These are phyloP conservation scores for Chiloscyllium punctatum DNA, from an alignment of 2,797 vertebrate genomes.

Conservation along the genomic window DNA sequence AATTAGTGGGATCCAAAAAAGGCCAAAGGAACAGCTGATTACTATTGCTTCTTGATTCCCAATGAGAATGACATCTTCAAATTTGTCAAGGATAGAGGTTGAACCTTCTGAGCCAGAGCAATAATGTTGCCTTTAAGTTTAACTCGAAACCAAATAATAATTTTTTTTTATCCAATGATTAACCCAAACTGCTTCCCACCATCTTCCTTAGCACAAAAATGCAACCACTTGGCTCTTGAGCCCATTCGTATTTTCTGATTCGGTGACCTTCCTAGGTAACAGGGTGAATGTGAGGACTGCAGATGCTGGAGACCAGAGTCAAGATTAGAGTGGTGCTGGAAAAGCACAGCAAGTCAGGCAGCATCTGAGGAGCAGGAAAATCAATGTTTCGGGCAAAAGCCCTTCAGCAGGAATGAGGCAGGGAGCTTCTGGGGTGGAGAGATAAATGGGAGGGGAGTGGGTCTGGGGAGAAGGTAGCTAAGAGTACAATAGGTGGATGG, in stretches of 20 bases:
- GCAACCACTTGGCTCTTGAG: neutral
- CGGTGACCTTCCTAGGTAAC: neutral
- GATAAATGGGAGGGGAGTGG: no score
- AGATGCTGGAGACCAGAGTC: no score
- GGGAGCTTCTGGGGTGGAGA: no score
- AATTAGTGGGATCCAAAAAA: neutral
- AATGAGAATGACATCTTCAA: neutral
- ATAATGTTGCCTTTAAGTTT: neutral
- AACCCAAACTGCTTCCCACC: neutral
- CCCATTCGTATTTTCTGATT: neutral
- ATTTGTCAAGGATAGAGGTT: neutral
- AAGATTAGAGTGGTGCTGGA: no score
- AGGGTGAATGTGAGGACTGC: no score
- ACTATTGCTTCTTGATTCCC: neutral
- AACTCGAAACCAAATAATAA: neutral
- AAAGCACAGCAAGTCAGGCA: no score
- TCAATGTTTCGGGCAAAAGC: no score
- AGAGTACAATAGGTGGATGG: no score
- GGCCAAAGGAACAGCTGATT: neutral
- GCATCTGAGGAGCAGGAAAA: no score
- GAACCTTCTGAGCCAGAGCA: neutral
- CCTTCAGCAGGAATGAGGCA: no score
- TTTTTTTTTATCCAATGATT: neutral
- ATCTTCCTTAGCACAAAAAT: neutral
- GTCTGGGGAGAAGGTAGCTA: no score